Evolutionary conservation across 2,888 invertebrate species (phyloP), one percentile per base, ranked within the genome.

Genomic region (Chrysodeixis includens): DNA sequence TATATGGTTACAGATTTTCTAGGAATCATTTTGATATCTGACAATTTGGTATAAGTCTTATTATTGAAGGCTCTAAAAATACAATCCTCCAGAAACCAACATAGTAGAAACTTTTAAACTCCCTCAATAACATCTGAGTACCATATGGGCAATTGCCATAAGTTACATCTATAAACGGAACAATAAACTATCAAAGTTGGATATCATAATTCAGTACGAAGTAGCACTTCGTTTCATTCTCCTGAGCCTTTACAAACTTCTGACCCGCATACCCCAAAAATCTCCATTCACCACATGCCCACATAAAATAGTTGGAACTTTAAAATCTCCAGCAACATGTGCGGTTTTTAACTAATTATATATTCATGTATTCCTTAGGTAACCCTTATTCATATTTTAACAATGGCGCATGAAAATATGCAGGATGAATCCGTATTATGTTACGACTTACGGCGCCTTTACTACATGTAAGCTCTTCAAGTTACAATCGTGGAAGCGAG

Each of bases 281-380:
- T 51, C 55, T 49, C 49, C 18, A 64, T 56, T 53, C 32, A 26
- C 40, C 26, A 3, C 30, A 52, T n/a, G 16, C 35, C 14, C 35
- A 44, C 20, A 35, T 53, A 51, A 55, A 71, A 54, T 65, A 67
- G 55, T 52, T 63, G 5, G 40, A 71, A 61, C 63, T 69, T 54
- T 51, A 61, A 69, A 44, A 49, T 56, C 7, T 53, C 40, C 4
- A 20, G n/a, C 12, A 35, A 32, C 56, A 56, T 46, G 18, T 56
- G 16, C 4, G 56, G 72, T 80, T 86, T 83, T 78, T 78, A 82
- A 82, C 81, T 83, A 79, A 85, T 88, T 82, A 86, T 69, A 66
- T 76, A 87, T 89, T 89, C 84, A 89, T 87, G 59, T 61, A 81
- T 66, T 61, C 35, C 56, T 56, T 30, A 57, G 62, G 71, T 63